Evolutionary conservation across 2,797 vertebrate species (phyloP).

Genomic region (Manis crassicaudata): DNA sequence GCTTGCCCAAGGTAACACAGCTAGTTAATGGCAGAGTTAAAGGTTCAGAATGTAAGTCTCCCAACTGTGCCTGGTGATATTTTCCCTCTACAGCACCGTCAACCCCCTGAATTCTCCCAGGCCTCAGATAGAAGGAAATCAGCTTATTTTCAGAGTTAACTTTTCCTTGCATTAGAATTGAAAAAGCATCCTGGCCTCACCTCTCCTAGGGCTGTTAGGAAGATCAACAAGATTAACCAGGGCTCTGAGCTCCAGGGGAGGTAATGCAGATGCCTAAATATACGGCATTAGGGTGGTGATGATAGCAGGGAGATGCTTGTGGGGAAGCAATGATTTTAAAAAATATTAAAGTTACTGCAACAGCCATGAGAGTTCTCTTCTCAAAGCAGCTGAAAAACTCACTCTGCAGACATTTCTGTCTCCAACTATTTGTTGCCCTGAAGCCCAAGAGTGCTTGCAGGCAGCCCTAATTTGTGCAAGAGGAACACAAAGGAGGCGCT

Average conservation of each 20-base stretch:
- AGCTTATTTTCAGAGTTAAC: not conserved
- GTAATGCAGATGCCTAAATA: not conserved
- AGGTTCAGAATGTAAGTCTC: not conserved
- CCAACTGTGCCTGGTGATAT: not conserved
- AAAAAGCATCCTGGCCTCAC: not conserved
- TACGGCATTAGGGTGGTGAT: not conserved
- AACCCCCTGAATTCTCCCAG: not conserved
- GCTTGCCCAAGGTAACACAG: not conserved
- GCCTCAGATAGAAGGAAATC: not conserved
- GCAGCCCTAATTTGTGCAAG: slow-evolving; percentile 51
- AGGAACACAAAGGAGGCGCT: not conserved
- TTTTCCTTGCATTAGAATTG: not conserved
- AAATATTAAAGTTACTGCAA: not conserved
- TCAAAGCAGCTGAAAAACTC: slow-evolving; percentile 35
- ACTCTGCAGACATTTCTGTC: slow-evolving; percentile 21
- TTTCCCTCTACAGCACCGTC: not conserved
- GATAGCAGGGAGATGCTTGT: not conserved
- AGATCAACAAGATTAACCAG: not conserved
- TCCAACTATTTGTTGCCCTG: slow-evolving; percentile 39
- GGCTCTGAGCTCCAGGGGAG: not conserved
- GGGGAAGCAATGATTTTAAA: not conserved
- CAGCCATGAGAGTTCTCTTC: not conserved
- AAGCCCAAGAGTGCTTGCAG: slow-evolving; percentile 24
- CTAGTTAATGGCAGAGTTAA: not conserved
- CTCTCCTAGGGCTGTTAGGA: not conserved